Conservation (phyloP, 2,113 vertebrate genomes). For the Bubalus kerabau region DNA sequence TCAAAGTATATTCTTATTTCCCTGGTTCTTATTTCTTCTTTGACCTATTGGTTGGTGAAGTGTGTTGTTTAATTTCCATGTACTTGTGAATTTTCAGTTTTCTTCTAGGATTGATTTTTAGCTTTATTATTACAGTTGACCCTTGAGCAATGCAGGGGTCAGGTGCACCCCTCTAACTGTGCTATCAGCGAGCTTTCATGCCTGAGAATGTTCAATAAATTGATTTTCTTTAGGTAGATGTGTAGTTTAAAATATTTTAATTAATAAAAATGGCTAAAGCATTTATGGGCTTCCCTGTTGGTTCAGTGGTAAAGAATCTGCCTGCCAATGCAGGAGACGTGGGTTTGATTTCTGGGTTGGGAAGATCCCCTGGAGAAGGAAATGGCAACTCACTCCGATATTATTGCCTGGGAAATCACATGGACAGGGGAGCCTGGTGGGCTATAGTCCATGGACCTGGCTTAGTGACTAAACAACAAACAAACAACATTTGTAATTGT, state of each 20-base stretch:
- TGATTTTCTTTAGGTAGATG: background rate
- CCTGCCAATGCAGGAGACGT: background rate
- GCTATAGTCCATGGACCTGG: background rate
- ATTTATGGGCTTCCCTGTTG: background rate
- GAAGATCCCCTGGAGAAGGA: background rate
- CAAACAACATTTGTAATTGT: background rate
- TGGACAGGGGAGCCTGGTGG: background rate
- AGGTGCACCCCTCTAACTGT: background rate
- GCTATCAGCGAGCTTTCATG: background rate
- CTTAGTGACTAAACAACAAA: background rate
- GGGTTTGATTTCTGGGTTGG: background rate
- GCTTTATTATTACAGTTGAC: background rate
- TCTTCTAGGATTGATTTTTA: background rate
- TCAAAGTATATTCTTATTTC: background rate
- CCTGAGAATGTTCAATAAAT: background rate
- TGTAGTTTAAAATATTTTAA: background rate
- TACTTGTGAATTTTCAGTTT: background rate
- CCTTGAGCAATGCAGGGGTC: background rate
- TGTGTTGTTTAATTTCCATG: background rate
- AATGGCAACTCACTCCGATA: background rate
- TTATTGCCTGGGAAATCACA: background rate
- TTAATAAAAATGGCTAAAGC: background rate
- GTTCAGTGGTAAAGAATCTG: background rate
- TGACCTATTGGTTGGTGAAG: background rate
- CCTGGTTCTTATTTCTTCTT: background rate